Base-by-base conservation (phyloP, 2,113 vertebrate genomes). In the Sylvicapra grimmia region DNA sequence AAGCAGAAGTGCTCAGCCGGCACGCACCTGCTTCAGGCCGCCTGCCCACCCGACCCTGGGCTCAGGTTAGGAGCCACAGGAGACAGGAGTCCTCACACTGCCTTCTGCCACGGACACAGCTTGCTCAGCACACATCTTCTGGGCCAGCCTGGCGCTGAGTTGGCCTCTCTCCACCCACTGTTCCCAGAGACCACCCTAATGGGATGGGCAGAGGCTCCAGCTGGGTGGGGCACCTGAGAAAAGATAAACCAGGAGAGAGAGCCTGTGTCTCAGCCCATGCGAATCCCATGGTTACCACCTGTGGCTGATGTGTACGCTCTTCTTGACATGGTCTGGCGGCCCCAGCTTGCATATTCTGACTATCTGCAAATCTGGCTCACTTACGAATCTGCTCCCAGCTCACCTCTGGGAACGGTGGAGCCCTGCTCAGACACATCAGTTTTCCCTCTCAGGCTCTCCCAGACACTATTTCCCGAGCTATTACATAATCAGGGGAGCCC, bases 401-500 rank as follows among this genome's bases (percentile, higher is more conserved):
- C 75, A 61, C 89, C 51, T 72, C 93, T 51, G 87, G 75, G 77
- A 89, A 72, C 14, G 14, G 44, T 16, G 54, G 44, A 86, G 86
- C 56, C 33, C 40, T 53, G 82, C 29, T 82, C 54, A 86, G 88
- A 96, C 51, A 90, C 27, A 56, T 27, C 80, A n/a, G 18, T 77
- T 18, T 80, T 89, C 54, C 83, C 93, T 80, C 92, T 44, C 27
- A 93, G 33, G 31, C 16, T 44, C 33, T 80, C 94, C 83, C 84
- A 61, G 61, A 68, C 9, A 65, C 77, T 77, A 65, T 54, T 88
- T 87, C 53, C 79, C 80, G 2, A 5, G 75, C 51, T 90, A 29
- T 95, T 77, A 80, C 44, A 47, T 90, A 96, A 84, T 86, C 88
- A 40, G 61, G 83, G 75, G 63, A 91, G 21, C 79, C 47, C 85